Evolutionary conservation across 2,113 vertebrate genomes (phyloP), one percentile per base, ranked within the genome.

Genomic region (Erythrocebus patas): DNA sequence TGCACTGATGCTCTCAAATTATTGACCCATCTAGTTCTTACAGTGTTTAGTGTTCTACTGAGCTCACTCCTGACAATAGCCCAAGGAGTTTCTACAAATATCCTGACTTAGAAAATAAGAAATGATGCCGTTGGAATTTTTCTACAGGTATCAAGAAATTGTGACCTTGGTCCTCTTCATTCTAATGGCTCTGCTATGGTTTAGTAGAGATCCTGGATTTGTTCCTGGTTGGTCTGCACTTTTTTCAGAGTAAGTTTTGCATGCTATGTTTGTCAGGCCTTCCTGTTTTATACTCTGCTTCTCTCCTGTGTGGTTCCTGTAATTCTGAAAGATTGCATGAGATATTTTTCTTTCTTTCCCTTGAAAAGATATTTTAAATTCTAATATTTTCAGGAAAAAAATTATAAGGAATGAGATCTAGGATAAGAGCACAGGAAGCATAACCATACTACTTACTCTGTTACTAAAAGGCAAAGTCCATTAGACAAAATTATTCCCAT

Each of bases 181-280:
- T 85, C 2, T 99, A 25, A 99, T 99, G 99, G 99, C 99, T 43
- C 35, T 99, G 78, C 97, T 99, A 32, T 99, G 99, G 99, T 99
- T 99, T 97, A 99, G 98, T 89, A 98, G 99, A 98, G 98, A 99
- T 12, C 99, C 99, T 87, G 99, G 99, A 23, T 99, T 99, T 98
- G 57, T 99, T 85, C 98, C 99, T 70, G 99, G 99, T 27, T 99
- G 99, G 99, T 98, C 98, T 40, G 98, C 97, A 14, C 98, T 99
- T 90, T 99, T 99, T 97, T 93, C 99, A 93, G 5, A 99, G 99
- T 99, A 98, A 99, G 99, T 98, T 50, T 89, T 52, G 23, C 17
- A 9, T 75, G 23, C 73, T n/a, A 70, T 86, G 57, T 66, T 61
- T 78, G 27, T 57, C 18, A 55, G 3, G 5, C 8, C 38, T 80